phyloP scores from a whole-genome alignment of 2,888 invertebrate species.

The Tridacna crocea region DNA sequence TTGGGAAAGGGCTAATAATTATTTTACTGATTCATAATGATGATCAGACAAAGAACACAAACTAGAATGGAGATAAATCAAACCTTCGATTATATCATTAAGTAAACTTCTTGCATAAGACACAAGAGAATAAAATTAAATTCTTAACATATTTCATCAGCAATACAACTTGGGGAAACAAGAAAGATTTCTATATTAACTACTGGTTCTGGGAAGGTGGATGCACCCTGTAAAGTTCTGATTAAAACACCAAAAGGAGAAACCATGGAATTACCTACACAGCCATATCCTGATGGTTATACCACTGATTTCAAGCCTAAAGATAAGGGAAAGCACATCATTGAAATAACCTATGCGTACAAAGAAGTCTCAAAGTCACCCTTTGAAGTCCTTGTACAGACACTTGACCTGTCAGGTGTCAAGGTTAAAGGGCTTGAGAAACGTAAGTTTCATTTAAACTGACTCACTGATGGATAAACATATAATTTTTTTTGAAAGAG shows the following conservation, averaged over 20 bases:
- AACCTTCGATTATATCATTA: neutral
- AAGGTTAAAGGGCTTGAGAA: constrained; percentile 94
- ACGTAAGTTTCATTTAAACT: constrained; percentile 88
- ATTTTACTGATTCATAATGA: too few relatives aligned
- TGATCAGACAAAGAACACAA: too few relatives aligned
- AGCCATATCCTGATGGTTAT: constrained; percentile 89
- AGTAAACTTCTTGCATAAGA: neutral
- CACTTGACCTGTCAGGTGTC: constrained; percentile 92
- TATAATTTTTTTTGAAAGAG: too few relatives aligned
- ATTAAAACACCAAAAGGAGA: constrained; percentile 81
- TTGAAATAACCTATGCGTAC: constrained; percentile 83
- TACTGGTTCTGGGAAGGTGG: constrained; percentile 60
- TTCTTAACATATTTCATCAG: constrained; percentile 23
- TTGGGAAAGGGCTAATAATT: too few relatives aligned
- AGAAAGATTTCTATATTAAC: constrained; percentile 54
- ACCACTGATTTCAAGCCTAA: constrained; percentile 82
- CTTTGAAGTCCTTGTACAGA: constrained; percentile 83
- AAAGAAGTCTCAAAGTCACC: constrained; percentile 84
- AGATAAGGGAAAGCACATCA: constrained; percentile 83
- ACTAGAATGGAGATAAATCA: too few relatives aligned
- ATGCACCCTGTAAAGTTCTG: constrained; percentile 64
- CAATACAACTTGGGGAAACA: constrained; percentile 61
- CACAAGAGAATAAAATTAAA: too few relatives aligned
- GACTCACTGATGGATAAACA: too few relatives aligned
- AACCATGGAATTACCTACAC: constrained; percentile 90